Base-by-base conservation (phyloP, 2,113 vertebrate genomes). In the Pseudonaja textilis region DNA sequence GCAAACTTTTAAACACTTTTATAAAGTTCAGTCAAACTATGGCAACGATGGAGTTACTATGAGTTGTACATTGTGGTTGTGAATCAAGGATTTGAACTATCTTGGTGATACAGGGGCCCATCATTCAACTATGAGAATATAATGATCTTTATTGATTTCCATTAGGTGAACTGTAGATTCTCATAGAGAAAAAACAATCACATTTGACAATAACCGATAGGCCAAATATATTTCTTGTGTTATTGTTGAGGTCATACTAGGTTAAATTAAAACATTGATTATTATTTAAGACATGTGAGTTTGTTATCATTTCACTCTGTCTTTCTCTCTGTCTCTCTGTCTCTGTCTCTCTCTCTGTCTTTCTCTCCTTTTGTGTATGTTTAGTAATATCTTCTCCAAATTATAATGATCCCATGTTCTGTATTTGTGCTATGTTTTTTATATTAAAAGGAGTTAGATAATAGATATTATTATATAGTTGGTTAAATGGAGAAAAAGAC, bases 241-340 rank as follows among this genome's bases (percentile, higher is more conserved):
- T 26, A 55, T 64, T 88, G 8, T 74, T 29, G 9, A n/a, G 61
- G n/a, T 22, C 57, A 55, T 55, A 45, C 26, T 25, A 69, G 25
- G 25, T 89, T 56, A 89, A 56, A 92, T 88, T 45, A 89, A 74
- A 92, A 89, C 50, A 55, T 92, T 74, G 10, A 64, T 91, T 59
- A 61, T 89, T 61, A 61, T 61, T 61, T 42, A 59, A 87, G 87
- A 14, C 47, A 56, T 81, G 26, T 81, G 52, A 85, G 10, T 57
- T 92, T 22, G 16, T 29, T 74, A 52, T 23, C 39, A 89, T 92
- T 39, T 91, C 23, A 4, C 5, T 39, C 18, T 22, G 2, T 81
- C 0, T 12, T 9, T 29, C 1, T n/a, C 26, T 22, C 56, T 22
- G 1, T 6, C 55, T 20, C 5, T 56, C 23, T 3, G 8, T 61